Evolutionary conservation across 1,140 invertebrate genomes (phyloP).

Genomic region (Monochamus saltuarius): DNA sequence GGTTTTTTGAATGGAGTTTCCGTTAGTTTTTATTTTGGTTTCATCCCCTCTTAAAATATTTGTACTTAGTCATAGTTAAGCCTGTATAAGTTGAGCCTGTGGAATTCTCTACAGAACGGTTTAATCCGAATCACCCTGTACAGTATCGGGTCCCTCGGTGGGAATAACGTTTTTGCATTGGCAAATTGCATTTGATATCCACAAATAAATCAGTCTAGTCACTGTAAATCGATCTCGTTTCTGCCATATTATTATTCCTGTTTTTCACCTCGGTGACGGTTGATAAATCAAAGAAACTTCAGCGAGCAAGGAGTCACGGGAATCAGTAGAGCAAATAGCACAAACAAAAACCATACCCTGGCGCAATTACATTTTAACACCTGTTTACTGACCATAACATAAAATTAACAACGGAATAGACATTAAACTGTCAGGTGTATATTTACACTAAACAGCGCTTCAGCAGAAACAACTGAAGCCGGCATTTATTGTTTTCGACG

Average conservation of each 20-base stretch:
- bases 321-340: slow-evolving; percentile 11
- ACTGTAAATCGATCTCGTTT: slow-evolving; percentile 26
- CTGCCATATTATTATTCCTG: slow-evolving; percentile 1
- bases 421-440: slow-evolving; percentile 14
- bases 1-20: too few species aligned
- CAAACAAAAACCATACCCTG: slow-evolving; percentile 6
- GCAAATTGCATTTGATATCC: slow-evolving; percentile 28
- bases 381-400: slow-evolving; percentile 15
- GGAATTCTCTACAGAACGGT: slow-evolving; percentile 4
- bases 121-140: too few species aligned
- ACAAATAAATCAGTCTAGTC: slow-evolving; percentile 29
- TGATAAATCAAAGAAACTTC: slow-evolving; percentile 16
- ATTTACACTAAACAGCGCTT: slow-evolving; percentile 6
- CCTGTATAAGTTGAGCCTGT: too few species aligned
- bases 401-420: slow-evolving; percentile 16
- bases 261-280: slow-evolving; percentile 6
- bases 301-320: slow-evolving; percentile 3
- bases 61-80: too few species aligned
- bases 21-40: too few species aligned
- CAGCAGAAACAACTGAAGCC: slow-evolving; percentile 6
- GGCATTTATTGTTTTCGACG: slow-evolving; percentile 3
- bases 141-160: slow-evolving; percentile 11
- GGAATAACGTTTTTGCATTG: slow-evolving; percentile 30
- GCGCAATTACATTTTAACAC: slow-evolving; percentile 17
- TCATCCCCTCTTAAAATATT: too few species aligned